Conservation (phyloP, 2,888 invertebrate genomes). For the Himalopsyche anomala region DNA sequence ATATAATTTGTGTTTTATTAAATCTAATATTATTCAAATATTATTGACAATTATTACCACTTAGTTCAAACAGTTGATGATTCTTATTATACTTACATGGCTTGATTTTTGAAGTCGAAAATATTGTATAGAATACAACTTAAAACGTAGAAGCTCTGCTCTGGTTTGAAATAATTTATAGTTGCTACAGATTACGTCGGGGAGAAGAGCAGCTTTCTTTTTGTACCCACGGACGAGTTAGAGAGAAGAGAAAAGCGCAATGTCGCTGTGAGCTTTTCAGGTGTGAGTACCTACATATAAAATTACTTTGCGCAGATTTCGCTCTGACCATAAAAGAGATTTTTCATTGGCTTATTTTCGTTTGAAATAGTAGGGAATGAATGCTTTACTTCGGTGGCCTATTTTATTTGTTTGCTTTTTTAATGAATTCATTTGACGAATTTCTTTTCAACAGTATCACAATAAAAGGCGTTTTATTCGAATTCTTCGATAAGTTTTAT, state of each 20-base stretch:
- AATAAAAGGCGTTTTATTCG: too few relatives aligned
- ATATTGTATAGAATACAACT: neutral
- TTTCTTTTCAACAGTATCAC: neutral
- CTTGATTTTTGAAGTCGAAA: too few relatives aligned
- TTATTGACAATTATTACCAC: too few relatives aligned
- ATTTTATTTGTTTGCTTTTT: neutral
- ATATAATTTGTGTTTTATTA: too few relatives aligned
- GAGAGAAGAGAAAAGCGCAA: constrained; percentile 22
- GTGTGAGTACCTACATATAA: constrained; percentile 36
- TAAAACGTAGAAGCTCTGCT: neutral
- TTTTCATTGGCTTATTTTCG: constrained; percentile 24
- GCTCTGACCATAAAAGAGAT: constrained; percentile 20
- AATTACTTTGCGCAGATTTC: constrained; percentile 38
- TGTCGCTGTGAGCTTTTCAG: constrained; percentile 18
- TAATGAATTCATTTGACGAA: neutral
- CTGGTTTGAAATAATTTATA: constrained; percentile 22
- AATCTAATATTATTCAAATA: too few relatives aligned
- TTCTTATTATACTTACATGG: too few relatives aligned
- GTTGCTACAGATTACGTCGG: constrained; percentile 35
- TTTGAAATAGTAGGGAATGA: neutral
- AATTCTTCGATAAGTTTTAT: too few relatives aligned
- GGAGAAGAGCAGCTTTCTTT: neutral
- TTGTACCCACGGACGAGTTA: constrained; percentile 16
- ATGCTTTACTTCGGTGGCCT: neutral
- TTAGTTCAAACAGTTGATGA: too few relatives aligned